These are phyloP conservation scores for Labeo calbasu DNA, from an alignment of 2,797 vertebrate genomes.

Conservation along the genomic window DNA sequence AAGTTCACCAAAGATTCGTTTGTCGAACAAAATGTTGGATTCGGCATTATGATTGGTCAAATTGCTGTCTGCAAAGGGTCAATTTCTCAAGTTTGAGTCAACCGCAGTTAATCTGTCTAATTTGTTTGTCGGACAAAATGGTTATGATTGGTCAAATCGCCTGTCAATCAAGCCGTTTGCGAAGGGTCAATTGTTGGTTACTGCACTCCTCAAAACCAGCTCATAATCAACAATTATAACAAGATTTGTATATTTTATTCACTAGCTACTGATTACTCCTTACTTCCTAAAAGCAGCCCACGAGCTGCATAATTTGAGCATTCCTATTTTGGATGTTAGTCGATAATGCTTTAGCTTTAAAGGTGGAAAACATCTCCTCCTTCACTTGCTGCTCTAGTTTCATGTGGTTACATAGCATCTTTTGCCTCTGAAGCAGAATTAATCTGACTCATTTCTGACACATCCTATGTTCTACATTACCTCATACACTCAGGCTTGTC, in stretches of 20 bases:
- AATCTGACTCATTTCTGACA: conserved; percentile 46
- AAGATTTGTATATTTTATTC: not conserved
- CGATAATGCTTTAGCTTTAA: not conserved
- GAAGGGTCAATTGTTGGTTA: not conserved
- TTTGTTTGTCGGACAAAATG: no score
- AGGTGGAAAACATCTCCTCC: not conserved
- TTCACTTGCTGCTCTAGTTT: conserved; percentile 14
- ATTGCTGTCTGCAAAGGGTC: no score
- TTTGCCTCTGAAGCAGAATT: conserved; percentile 30
- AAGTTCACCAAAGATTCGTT: no score
- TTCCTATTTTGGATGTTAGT: not conserved
- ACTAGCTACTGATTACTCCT: not conserved
- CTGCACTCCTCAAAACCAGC: not conserved
- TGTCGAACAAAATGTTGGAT: no score
- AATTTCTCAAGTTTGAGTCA: no score
- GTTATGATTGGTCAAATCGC: no score
- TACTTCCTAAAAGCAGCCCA: not conserved
- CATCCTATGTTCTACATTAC: conserved; percentile 37
- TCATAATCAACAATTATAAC: not conserved
- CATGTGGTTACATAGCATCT: conserved; percentile 23
- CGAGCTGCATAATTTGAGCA: not conserved
- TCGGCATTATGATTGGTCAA: no score
- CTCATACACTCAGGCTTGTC: conserved; percentile 27
- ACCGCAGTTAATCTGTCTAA: no score
- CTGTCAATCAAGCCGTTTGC: no score